Percentiles rank a stretch among this genome's conserved stretches.
Evolutionary conservation across 2,113 vertebrate species (phyloP).

Genomic region (Oophaga pumilio): DNA sequence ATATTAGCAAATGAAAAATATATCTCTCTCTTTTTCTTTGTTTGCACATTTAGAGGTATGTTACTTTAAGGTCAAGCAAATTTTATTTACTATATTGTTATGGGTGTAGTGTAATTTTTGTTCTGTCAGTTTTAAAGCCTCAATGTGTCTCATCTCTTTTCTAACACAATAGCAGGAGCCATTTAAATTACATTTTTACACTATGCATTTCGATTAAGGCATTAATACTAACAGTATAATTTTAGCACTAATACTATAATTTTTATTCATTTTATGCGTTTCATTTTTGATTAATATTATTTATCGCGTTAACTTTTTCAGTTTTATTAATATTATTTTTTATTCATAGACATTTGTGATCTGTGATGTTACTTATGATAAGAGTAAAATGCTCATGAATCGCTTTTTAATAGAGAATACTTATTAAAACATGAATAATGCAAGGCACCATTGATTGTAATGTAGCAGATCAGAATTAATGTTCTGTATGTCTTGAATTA

Average conservation of each 20-base stretch:
- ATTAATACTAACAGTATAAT: slow-evolving; percentile 20
- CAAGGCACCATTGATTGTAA: slow-evolving; percentile 36
- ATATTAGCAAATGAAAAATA: background rate
- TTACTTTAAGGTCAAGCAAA: background rate
- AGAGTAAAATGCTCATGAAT: slow-evolving; percentile 38
- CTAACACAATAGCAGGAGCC: background rate
- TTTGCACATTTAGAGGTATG: background rate
- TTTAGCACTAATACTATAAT: slow-evolving; percentile 18
- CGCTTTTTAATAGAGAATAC: slow-evolving; percentile 40
- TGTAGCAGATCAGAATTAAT: slow-evolving; percentile 39
- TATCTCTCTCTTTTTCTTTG: background rate
- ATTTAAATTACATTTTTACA: slow-evolving; percentile 15
- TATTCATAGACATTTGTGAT: slow-evolving; percentile 41
- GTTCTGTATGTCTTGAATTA: slow-evolving; percentile 40
- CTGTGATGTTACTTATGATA: slow-evolving; percentile 41
- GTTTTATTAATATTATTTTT: slow-evolving; percentile 29
- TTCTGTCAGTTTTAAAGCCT: slow-evolving; percentile 6
- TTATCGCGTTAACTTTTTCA: slow-evolving; percentile 23
- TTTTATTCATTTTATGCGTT: slow-evolving; percentile 27
- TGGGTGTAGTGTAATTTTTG: background rate
- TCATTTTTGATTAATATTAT: slow-evolving; percentile 27
- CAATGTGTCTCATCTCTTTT: background rate
- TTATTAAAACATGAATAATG: slow-evolving; percentile 45
- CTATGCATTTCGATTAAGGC: slow-evolving; percentile 16
- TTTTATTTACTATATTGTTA: background rate